These are phyloP conservation scores for Rhinichthys klamathensis DNA, from an alignment of 2,113 vertebrate species.

Conservation along the genomic window DNA sequence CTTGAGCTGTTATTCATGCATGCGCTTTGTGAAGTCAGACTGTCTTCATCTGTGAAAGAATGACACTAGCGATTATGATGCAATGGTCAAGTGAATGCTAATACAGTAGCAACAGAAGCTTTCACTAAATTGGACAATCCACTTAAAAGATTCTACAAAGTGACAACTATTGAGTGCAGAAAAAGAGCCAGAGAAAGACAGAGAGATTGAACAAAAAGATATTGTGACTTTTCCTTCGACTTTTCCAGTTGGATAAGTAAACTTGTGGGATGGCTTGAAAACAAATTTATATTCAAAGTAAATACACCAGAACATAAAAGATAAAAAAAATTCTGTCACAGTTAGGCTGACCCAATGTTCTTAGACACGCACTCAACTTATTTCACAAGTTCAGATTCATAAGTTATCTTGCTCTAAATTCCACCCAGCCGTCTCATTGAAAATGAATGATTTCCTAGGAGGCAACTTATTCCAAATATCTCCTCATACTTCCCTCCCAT, in stretches of 20 bases:
- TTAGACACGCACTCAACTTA: not conserved
- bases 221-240: not conserved
- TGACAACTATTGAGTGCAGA: not conserved
- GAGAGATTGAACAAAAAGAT: not conserved
- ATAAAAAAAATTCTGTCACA: too few species aligned
- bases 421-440: not conserved
- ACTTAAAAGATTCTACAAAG: not conserved
- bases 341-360: not conserved
- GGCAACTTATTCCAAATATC: not conserved
- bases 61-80: not conserved
- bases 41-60: not conserved
- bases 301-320: too few species aligned
- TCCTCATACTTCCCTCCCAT: not conserved
- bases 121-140: not conserved
- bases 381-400: not conserved
- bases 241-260: not conserved
- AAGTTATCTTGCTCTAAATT: not conserved
- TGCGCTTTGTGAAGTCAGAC: not conserved
- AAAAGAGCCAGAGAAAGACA: not conserved
- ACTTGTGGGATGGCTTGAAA: not conserved
- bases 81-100: not conserved
- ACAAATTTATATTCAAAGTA: too few species aligned
- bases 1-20: not conserved
- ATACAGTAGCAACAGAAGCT: not conserved
- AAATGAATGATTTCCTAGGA: not conserved